These are phyloP conservation scores for Malurus elegans DNA, from an alignment of 2,113 vertebrate species.

Conservation along the genomic window DNA sequence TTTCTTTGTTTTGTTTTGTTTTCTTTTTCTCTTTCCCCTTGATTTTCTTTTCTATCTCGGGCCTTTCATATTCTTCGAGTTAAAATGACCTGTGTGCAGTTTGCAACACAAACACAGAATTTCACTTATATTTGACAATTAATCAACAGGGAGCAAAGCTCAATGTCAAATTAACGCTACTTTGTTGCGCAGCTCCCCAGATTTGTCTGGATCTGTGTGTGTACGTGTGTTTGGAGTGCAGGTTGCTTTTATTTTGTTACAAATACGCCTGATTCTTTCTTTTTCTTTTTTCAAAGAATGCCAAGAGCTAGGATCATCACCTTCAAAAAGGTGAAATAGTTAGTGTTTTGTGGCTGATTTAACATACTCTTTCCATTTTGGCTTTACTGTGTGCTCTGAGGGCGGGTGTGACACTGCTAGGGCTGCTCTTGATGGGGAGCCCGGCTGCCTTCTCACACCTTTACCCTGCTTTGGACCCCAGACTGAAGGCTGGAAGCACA, in stretches of 20 bases:
- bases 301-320: not conserved
- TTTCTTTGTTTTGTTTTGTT: rapidly evolving
- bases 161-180: not conserved
- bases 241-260: not conserved
- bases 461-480: not conserved
- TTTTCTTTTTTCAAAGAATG: not conserved
- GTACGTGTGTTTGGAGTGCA: not conserved
- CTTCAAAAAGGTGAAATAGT: not conserved
- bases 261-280: not conserved
- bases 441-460: not conserved
- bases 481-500: not conserved
- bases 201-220: not conserved
- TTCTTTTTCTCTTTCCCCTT: not conserved
- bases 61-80: not conserved
- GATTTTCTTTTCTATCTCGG: not conserved
- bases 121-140: not conserved
- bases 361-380: not conserved
- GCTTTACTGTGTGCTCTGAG: not conserved
- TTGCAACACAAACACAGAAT: not conserved
- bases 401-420: rapidly evolving
- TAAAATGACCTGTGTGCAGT: not conserved
- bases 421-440: not conserved
- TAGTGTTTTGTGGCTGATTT: not conserved
- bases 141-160: not conserved
- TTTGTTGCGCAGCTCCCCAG: not conserved